Conservation (phyloP, 2,113 vertebrate genomes). For the Camelus dromedarius region DNA sequence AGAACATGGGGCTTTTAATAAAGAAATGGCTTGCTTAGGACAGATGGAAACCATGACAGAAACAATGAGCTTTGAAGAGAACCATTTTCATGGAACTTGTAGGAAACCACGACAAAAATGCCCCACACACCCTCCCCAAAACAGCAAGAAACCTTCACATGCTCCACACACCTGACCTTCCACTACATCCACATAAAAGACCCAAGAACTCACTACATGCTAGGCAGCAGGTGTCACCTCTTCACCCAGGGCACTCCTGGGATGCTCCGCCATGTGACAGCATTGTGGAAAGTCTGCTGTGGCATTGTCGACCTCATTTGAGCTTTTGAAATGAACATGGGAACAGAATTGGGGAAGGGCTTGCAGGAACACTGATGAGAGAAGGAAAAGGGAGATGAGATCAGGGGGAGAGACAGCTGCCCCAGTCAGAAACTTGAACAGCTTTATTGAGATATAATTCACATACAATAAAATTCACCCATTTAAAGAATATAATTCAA, state of each 20-base stretch:
- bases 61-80: slow-evolving; percentile 83
- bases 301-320: fast-evolving
- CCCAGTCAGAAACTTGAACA: neutral
- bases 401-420: neutral
- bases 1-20: slow-evolving; percentile 77
- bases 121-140: slow-evolving; percentile 47
- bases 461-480: too few relatives aligned
- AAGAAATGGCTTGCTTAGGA: slow-evolving; percentile 86
- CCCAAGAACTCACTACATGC: neutral
- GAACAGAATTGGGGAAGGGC: neutral
- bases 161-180: slow-evolving; percentile 67
- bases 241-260: neutral
- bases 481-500: neutral
- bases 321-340: neutral
- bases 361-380: neutral
- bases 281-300: neutral
- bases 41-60: slow-evolving; percentile 84
- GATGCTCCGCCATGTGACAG: neutral
- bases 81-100: slow-evolving; percentile 73
- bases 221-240: neutral
- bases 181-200: slow-evolving; percentile 36
- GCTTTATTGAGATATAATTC: too few relatives aligned
- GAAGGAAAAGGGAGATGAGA: neutral
- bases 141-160: slow-evolving; percentile 63
- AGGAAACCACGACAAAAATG: slow-evolving; percentile 75